phyloP scores from a whole-genome alignment of 37 sponge, comb jelly and placozoan species.

The Beroe forskalii region DNA sequence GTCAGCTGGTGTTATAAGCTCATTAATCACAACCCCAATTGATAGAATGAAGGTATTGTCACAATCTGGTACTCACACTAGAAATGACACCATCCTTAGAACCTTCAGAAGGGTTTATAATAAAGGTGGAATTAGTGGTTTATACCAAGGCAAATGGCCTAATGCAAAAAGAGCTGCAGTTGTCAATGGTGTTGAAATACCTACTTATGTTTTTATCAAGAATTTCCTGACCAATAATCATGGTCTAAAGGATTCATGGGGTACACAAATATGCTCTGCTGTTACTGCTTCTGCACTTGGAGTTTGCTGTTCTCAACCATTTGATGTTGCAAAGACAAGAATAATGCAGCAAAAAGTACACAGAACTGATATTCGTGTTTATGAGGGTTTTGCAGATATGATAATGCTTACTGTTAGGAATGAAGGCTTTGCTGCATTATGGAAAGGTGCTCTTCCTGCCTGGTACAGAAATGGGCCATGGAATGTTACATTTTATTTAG shows the following conservation, averaged over 20 bases:
- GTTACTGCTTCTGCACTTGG: constrained; percentile 16
- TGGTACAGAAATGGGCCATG: constrained; percentile 43
- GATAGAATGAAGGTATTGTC: constrained; percentile 54
- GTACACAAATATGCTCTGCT: not conserved
- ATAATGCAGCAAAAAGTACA: constrained; percentile 41
- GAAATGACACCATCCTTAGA: not conserved
- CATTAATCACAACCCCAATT: constrained; percentile 39
- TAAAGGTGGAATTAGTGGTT: constrained; percentile 10
- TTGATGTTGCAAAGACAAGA: constrained; percentile 53
- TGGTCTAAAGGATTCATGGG: not conserved
- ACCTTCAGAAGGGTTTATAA: constrained; percentile 9
- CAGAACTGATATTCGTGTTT: constrained; percentile 19
- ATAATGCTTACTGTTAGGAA: constrained; percentile 8
- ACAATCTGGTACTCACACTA: constrained; percentile 1
- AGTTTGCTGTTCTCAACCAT: constrained; percentile 11
- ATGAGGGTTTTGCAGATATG: constrained; percentile 42
- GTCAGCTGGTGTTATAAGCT: not conserved
- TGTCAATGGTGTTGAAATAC: constrained; percentile 59
- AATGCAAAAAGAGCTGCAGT: constrained; percentile 63
- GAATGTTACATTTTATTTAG: constrained; percentile 16
- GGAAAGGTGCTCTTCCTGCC: constrained; percentile 40
- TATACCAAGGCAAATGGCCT: constrained; percentile 52
- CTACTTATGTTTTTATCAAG: constrained; percentile 27
- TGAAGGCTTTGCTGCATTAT: constrained; percentile 35
- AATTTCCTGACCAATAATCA: not conserved